Evolutionary conservation across 2,888 invertebrate species (phyloP).

Genomic region (Hirtodrosophila duncani): DNA sequence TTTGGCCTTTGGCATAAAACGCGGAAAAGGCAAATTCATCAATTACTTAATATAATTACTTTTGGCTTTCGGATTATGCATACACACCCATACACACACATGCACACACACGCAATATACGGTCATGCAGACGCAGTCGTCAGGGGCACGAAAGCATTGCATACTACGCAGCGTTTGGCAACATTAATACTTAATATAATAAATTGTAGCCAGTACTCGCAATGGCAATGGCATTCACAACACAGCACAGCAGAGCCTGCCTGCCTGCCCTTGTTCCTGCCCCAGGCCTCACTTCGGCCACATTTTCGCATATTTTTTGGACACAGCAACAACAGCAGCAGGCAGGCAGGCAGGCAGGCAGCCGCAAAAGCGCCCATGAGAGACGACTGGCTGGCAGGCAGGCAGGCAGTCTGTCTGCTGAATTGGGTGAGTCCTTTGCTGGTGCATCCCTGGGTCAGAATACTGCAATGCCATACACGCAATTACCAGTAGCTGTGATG

Average conservation of each 20-base stretch:
- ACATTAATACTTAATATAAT: slow-evolving; percentile 74
- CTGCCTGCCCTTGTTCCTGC: background rate
- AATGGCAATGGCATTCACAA: slow-evolving; percentile 46
- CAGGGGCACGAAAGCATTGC: slow-evolving; percentile 27
- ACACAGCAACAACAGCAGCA: slow-evolving; percentile 13
- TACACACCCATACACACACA: slow-evolving; percentile 38
- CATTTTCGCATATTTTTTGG: slow-evolving; percentile 23
- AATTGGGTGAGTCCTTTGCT: background rate
- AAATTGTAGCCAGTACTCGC: slow-evolving; percentile 67
- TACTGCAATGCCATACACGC: slow-evolving; percentile 54
- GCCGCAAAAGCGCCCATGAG: too few species aligned
- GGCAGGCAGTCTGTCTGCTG: background rate
- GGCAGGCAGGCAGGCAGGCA: slow-evolving; percentile 1
- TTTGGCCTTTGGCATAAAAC: slow-evolving; percentile 9
- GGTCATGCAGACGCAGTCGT: background rate
- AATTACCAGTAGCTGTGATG: slow-evolving; percentile 69
- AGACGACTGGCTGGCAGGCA: slow-evolving; percentile 4
- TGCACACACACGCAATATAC: slow-evolving; percentile 1
- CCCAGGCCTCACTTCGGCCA: background rate
- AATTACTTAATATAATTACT: slow-evolving; percentile 75
- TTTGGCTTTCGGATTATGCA: slow-evolving; percentile 75
- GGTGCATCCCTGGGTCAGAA: background rate
- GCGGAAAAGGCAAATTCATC: slow-evolving; percentile 72
- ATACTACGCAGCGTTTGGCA: slow-evolving; percentile 41
- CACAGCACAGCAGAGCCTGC: too few species aligned